A percentile compares a stretch with the other conserved stretches of the same genome.
Conservation (phyloP, 2,113 vertebrate species). For the Otus sunia region DNA sequence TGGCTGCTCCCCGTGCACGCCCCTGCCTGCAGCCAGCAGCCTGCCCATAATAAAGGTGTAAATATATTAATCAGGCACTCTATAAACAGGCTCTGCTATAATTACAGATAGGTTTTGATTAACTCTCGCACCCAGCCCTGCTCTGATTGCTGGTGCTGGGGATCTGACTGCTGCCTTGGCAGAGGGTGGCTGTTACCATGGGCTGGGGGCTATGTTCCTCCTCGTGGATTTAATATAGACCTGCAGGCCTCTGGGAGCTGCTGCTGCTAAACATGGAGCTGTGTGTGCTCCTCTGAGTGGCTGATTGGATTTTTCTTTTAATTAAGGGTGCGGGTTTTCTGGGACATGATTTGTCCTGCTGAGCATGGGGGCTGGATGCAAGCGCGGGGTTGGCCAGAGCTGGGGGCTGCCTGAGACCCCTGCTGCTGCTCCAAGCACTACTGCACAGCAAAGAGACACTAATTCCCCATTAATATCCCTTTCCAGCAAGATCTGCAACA, state of each 20-base stretch:
- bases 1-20: fast-evolving
- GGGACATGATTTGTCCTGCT: neutral
- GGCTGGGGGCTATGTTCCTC: neutral
- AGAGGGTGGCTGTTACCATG: fast-evolving
- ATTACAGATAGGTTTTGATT: neutral
- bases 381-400: fast-evolving
- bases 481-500: neutral
- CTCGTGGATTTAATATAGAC: neutral
- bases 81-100: neutral
- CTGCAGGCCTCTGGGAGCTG: neutral
- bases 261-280: fast-evolving
- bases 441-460: neutral
- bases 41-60: neutral
- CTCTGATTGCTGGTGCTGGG: neutral
- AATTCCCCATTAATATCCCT: neutral
- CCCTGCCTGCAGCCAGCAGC: neutral
- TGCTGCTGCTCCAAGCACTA: neutral
- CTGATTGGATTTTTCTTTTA: neutral
- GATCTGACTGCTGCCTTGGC: neutral
- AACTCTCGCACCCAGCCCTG: neutral
- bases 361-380: neutral
- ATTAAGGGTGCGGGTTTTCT: neutral
- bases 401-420: neutral
- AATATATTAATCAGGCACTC: neutral
- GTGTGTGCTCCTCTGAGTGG: fast-evolving